Evolutionary conservation across 2,888 invertebrate genomes (phyloP), one percentile per base, ranked within the genome.

Genomic region (Chouioia cunea): DNA sequence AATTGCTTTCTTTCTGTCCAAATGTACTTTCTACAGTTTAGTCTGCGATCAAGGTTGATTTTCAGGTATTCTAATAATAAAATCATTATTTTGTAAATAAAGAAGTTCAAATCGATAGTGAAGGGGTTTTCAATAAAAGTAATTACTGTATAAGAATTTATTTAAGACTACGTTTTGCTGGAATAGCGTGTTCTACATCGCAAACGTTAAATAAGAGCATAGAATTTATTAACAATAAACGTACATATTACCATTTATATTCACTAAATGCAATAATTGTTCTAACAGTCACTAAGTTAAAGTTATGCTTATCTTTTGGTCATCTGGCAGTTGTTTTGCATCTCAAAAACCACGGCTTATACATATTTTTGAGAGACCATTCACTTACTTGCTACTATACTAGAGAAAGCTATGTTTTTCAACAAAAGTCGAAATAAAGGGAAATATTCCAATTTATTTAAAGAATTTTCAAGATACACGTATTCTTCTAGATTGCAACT

Each of bases 401-500:
- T 65, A 16, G 46, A 56, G 36, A 20, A 46, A 3, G 47, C 48
- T 15, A 48, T 59, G 27, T 56, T 65, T 53, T n/a, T 47, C 65
- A 15, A 23, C 46, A 2, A 18, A 50, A 47, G 14, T 65, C 65
- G 65, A 74, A 50, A 65, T 65, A 10, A 23, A 60, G 43, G 14
- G 36, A 4, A 66, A 63, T 44, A 53, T 69, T 54, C 71, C 68
- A 54, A 58, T 23, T 14, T 71, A 58, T 59, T 74, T 74, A 65
- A 6, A 58, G 10, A 36, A 71, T 2, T 71, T 58, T 18, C 22
- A 20, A 64, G 59, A 70, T 56, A 66, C 59, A 14, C 48, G 59
- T 10, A 48, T 70, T n/a, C 23, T 73, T 16, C 57, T 74, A 18
- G 65, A 74, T 16, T 74, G 70, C n/a, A 68, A 70, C 1, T 70